phyloP scores from a whole-genome alignment of 1,140 invertebrate species.

The Drosophila baimaii region DNA sequence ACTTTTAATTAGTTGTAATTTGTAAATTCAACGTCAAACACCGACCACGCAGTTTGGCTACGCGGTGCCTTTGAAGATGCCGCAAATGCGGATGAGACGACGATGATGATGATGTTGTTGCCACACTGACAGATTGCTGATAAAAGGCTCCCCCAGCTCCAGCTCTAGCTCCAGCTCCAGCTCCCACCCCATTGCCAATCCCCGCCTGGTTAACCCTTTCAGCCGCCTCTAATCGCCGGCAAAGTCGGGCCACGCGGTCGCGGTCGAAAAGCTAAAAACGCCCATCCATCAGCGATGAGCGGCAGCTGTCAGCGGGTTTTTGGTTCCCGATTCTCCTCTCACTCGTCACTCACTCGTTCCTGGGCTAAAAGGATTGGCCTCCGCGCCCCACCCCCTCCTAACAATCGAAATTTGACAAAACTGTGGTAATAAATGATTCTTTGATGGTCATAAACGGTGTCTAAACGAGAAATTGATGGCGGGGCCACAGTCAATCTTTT shows the following conservation, averaged over 20 bases:
- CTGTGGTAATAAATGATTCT: slow-evolving; percentile 53
- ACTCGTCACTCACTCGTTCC: neutral
- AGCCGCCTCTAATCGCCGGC: slow-evolving; percentile 52
- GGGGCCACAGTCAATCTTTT: slow-evolving; percentile 8
- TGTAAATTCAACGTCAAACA: slow-evolving; percentile 79
- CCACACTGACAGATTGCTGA: slow-evolving; percentile 76
- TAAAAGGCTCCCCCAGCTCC: slow-evolving; percentile 42
- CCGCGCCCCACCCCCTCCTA: slow-evolving; percentile 11
- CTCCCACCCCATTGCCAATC: neutral
- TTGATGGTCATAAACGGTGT: slow-evolving; percentile 50
- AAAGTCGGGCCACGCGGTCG: slow-evolving; percentile 57
- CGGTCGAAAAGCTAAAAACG: slow-evolving; percentile 38
- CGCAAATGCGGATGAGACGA: slow-evolving; percentile 35
- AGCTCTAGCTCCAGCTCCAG: neutral
- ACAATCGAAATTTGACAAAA: slow-evolving; percentile 66
- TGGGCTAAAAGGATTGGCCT: slow-evolving; percentile 53
- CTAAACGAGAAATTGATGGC: slow-evolving; percentile 41
- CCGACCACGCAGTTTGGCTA: slow-evolving; percentile 52
- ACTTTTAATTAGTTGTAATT: slow-evolving; percentile 83
- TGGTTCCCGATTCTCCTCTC: neutral
- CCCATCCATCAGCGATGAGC: slow-evolving; percentile 71
- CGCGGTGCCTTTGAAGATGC: slow-evolving; percentile 64
- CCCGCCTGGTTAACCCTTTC: slow-evolving; percentile 35
- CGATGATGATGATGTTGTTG: slow-evolving; percentile 52
- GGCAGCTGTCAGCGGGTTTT: slow-evolving; percentile 63